Evolutionary conservation across 2,888 invertebrate genomes (phyloP), one percentile per base, ranked within the genome.

Genomic region (Fragum whitleyi): DNA sequence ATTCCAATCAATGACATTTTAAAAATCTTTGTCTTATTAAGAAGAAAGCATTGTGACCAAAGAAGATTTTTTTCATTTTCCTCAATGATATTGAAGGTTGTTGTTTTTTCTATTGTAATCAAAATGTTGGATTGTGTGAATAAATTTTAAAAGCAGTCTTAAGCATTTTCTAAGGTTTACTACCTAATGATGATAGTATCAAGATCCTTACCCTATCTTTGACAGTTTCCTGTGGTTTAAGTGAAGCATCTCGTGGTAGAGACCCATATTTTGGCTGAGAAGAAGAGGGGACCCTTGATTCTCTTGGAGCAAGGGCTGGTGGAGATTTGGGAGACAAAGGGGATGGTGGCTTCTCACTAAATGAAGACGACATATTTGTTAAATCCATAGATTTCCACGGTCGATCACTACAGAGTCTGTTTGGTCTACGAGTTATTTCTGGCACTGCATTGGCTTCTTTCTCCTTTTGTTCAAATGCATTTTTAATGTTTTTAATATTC

Each of bases 391-490:
- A 83, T 74, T 83, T 83, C 55, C 75, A 73, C 16, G 77, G 57
- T 36, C 68, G 51, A 16, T 68, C 57, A 65, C 71, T 55, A 14
- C 70, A 32, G 2, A 36, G 29, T 36, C 70, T 70, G 28, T 70
- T 55, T 1, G 55, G 36, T 36, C 70, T 55, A n/a, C 70, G 53
- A 14, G 32, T 55, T 19, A 78, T 67, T 16, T 72, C 77, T 23
- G 83, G 81, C 23, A 28, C 61, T 5, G 73, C 69, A 53, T 78
- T 72, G 21, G 83, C 83, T 42, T 80, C 81, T 65, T 75, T 83
- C 26, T 83, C 81, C 53, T 86, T 83, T 67, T 84, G 72, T 69
- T 86, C 86, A 79, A 81, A 86, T 69, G 81, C 79, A 71, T 84
- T 70, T 11, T 76, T 80, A 28, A 86, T 79, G 77, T 81, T 83